A percentile compares a stretch with the other conserved stretches of the same genome.
These are phyloP conservation scores for Strix occidentalis DNA, from an alignment of 2,797 vertebrate genomes.

Conservation along the genomic window DNA sequence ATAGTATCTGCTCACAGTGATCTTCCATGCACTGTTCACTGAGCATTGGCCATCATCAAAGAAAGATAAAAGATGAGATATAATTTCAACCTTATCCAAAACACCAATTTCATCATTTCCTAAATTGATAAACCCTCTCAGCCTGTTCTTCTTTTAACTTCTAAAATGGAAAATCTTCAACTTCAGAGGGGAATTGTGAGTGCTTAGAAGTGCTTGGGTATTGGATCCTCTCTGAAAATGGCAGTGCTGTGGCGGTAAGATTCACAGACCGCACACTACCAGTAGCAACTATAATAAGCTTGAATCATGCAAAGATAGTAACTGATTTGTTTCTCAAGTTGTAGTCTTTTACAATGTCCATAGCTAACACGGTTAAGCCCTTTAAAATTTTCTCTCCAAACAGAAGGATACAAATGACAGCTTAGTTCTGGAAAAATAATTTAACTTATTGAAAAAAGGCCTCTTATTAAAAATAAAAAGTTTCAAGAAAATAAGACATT, in stretches of 20 bases:
- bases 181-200: background rate
- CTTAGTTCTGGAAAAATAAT: background rate
- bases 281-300: background rate
- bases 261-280: background rate
- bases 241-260: background rate
- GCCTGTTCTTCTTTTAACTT: background rate
- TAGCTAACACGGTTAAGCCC: background rate
- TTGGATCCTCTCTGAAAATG: background rate
- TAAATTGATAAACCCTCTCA: background rate
- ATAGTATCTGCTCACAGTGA: background rate
- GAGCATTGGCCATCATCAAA: background rate
- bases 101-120: accelerated
- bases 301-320: background rate
- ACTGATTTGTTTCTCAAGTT: background rate
- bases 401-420: background rate
- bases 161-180: background rate
- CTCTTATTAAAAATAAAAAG: background rate
- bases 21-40: background rate
- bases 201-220: background rate
- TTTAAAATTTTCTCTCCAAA: background rate
- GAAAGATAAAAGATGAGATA: background rate
- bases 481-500: background rate
- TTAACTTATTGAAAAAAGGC: background rate
- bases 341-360: background rate
- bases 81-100: background rate